Conservation (phyloP, 2,113 vertebrate species). For the Mus spicilegus region DNA sequence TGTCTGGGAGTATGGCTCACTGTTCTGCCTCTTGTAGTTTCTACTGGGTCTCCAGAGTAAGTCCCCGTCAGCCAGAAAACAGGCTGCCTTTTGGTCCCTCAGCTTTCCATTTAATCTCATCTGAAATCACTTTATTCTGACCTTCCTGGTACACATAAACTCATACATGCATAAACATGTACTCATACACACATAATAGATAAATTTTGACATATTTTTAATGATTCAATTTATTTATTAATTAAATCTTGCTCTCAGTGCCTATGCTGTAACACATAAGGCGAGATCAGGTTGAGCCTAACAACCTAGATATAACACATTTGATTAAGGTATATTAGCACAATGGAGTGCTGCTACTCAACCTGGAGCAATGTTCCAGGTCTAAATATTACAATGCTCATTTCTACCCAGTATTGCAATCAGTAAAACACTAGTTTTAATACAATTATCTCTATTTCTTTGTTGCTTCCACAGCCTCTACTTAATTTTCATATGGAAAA, state of each 20-base stretch:
- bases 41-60: too few species aligned
- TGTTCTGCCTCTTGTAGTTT: too few species aligned
- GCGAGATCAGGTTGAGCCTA: background rate
- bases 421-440: background rate
- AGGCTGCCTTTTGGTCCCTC: too few species aligned
- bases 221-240: background rate
- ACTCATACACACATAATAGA: background rate
- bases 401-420: too few species aligned
- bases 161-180: background rate
- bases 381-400: background rate
- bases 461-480: background rate
- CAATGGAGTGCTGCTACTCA: too few species aligned
- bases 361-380: background rate
- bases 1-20: too few species aligned
- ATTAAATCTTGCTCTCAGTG: background rate
- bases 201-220: background rate
- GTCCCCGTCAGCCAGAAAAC: too few species aligned
- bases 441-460: background rate
- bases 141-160: background rate
- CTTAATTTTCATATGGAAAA: background rate
- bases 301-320: background rate
- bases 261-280: background rate
- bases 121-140: background rate
- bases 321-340: background rate
- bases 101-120: background rate